phyloP scores from a whole-genome alignment of 2,113 vertebrate species.

The Gallinago jamesoni region DNA sequence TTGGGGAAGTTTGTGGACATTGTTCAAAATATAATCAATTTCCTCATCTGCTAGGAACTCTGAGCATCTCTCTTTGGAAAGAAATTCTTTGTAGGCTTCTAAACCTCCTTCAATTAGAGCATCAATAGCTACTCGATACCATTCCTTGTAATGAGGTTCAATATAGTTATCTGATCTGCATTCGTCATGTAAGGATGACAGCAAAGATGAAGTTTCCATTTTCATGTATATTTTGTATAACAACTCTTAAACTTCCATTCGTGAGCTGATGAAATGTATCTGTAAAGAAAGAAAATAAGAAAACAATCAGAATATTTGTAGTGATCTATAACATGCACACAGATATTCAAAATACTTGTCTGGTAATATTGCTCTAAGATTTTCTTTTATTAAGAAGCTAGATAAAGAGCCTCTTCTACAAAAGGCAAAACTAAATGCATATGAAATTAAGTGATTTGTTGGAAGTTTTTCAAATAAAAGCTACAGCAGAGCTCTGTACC shows the following conservation, averaged over 20 bases:
- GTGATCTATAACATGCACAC: accelerated
- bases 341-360: not conserved
- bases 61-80: constrained; percentile 83
- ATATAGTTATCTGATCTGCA: constrained; percentile 85
- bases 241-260: constrained; percentile 65
- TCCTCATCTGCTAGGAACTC: constrained; percentile 91
- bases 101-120: constrained; percentile 81
- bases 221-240: constrained; percentile 1
- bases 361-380: not conserved
- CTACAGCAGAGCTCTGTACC: not conserved
- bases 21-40: constrained; percentile 85
- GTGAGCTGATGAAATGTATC: constrained; percentile 28
- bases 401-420: not conserved
- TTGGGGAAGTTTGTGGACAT: constrained; percentile 73
- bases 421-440: not conserved
- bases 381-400: not conserved
- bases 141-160: constrained; percentile 93
- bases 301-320: not conserved
- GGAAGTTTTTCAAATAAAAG: not conserved
- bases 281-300: constrained; percentile 3
- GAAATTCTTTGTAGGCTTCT: constrained; percentile 86
- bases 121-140: constrained; percentile 91
- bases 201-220: constrained; percentile 88
- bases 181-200: constrained; percentile 90
- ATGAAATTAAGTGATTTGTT: not conserved